These are phyloP conservation scores for Abramis brama DNA, from an alignment of 2,113 vertebrate genomes.

Conservation along the genomic window DNA sequence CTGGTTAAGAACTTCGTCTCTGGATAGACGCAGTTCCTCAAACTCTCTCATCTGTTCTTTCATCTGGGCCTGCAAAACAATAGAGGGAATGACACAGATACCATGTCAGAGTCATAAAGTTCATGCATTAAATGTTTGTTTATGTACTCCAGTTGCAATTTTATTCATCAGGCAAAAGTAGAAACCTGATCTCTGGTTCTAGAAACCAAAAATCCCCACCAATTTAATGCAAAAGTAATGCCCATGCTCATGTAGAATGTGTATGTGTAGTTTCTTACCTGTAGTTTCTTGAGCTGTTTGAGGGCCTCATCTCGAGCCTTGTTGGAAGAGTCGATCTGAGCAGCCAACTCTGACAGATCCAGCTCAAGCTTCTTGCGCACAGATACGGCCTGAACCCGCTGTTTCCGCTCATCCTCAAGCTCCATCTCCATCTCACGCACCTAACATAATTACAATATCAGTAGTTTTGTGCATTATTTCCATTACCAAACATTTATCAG, in stretches of 20 bases:
- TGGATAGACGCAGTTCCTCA: constrained; percentile 87
- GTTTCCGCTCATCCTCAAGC: constrained; percentile 90
- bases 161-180: neutral
- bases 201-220: neutral
- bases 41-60: constrained; percentile 91
- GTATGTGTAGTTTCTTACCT: constrained; percentile 74
- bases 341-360: constrained; percentile 88
- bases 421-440: constrained; percentile 93
- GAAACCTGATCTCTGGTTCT: neutral
- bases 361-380: constrained; percentile 92
- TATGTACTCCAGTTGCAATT: neutral
- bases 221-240: neutral
- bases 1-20: constrained; percentile 86
- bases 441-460: constrained; percentile 66
- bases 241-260: neutral
- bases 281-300: constrained; percentile 91
- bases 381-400: constrained; percentile 84
- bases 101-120: neutral
- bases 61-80: constrained; percentile 81
- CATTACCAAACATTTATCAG: neutral
- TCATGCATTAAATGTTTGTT: no score
- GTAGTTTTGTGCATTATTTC: neutral
- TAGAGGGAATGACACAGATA: neutral
- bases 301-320: constrained; percentile 91
- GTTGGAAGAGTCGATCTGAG: constrained; percentile 87